A percentile compares a stretch with the other conserved stretches of the same genome.
phyloP scores from a whole-genome alignment of 2,113 vertebrate species.

The Caloenas nicobarica region DNA sequence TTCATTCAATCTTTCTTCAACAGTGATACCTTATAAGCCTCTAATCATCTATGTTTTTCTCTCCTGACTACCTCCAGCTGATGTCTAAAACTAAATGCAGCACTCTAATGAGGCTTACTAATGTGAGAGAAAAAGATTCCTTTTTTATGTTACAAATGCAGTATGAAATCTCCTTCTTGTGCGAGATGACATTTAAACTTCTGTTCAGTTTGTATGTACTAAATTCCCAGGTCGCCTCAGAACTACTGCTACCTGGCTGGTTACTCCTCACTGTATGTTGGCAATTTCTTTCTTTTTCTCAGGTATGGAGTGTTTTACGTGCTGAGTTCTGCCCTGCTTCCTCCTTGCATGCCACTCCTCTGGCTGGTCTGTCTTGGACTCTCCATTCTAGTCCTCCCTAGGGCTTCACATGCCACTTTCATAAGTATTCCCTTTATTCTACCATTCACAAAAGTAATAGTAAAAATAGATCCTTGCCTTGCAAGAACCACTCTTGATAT shows the following conservation, averaged over 20 bases:
- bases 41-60: background rate
- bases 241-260: background rate
- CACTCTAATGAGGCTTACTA: background rate
- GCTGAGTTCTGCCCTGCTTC: background rate
- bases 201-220: background rate
- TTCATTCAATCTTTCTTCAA: background rate
- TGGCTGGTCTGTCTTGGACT: background rate
- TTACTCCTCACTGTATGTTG: background rate
- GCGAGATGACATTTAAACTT: background rate
- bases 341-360: background rate
- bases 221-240: background rate
- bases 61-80: background rate
- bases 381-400: background rate
- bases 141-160: background rate
- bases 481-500: background rate
- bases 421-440: background rate
- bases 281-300: background rate
- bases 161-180: background rate
- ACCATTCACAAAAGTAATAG: background rate
- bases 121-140: background rate
- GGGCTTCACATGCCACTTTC: background rate
- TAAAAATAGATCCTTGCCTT: background rate
- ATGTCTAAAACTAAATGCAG: background rate
- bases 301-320: fast-evolving
- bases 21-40: background rate